Evolutionary conservation across 2,888 invertebrate species (phyloP).

Genomic region (Aleiodes testaceus): DNA sequence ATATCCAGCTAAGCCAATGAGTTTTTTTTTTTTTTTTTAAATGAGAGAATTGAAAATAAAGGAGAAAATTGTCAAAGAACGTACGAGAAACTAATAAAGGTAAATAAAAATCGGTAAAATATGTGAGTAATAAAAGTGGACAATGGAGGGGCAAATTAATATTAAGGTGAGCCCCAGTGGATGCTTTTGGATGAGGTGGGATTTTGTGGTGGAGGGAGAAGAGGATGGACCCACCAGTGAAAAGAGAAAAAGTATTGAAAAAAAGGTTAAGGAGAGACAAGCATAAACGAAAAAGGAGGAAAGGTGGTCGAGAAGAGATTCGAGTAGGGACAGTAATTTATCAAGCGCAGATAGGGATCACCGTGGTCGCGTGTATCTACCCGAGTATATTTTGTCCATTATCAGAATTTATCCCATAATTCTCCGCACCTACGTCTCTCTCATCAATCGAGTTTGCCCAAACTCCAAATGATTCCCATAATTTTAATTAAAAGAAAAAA

Average conservation of each 20-base stretch:
- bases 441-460: background rate
- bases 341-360: constrained; percentile 71
- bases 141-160: constrained; percentile 71
- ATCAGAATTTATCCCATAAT: constrained; percentile 36
- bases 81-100: constrained; percentile 53
- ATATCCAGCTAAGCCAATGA: constrained; percentile 14
- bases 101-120: constrained; percentile 65
- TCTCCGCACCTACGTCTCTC: constrained; percentile 8
- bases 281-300: constrained; percentile 41
- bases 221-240: constrained; percentile 40
- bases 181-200: constrained; percentile 38
- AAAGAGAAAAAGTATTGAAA: constrained; percentile 34
- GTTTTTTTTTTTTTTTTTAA: background rate
- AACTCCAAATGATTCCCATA: background rate
- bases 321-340: constrained; percentile 70
- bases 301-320: constrained; percentile 50
- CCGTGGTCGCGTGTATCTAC: constrained; percentile 67
- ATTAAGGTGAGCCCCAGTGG: constrained; percentile 59
- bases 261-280: constrained; percentile 18
- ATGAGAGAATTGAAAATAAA: constrained; percentile 25
- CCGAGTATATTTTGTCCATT: constrained; percentile 66
- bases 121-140: constrained; percentile 70
- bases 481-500: background rate
- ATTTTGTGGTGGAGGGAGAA: constrained; percentile 46
- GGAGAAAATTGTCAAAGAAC: constrained; percentile 28